These are phyloP conservation scores for Latrodectus geometricus DNA, from an alignment of 1,140 invertebrate species.

Conservation along the genomic window DNA sequence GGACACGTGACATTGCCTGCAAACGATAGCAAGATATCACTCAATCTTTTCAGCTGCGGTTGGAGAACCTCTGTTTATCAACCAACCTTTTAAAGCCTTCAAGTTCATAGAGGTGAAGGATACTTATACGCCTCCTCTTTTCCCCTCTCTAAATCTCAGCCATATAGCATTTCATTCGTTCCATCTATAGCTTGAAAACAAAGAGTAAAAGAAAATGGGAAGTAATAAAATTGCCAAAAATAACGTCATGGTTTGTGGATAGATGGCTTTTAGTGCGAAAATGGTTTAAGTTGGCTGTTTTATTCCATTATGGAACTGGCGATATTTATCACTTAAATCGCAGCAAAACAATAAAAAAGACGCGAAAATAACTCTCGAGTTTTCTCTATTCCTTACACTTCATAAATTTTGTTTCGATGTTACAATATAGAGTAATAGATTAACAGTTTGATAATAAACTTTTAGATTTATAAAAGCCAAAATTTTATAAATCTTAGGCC, in stretches of 20 bases:
- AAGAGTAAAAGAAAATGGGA: slow-evolving; percentile 4
- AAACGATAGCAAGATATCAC: slow-evolving; percentile 4
- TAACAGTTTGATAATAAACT: not conserved
- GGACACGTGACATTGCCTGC: not conserved
- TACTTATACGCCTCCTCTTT: not conserved
- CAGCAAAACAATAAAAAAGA: not conserved
- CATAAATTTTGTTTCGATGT: no score
- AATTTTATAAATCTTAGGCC: not conserved
- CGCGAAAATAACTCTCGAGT: no score
- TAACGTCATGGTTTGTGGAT: not conserved
- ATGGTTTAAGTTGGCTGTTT: slow-evolving; percentile 7
- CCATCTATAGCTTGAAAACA: not conserved
- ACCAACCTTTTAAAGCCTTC: not conserved
- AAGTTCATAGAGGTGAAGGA: not conserved
- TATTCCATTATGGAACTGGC: not conserved
- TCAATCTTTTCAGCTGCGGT: not conserved
- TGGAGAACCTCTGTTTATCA: not conserved
- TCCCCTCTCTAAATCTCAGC: not conserved
- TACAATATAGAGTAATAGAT: no score
- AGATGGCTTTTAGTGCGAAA: not conserved
- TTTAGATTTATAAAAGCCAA: not conserved
- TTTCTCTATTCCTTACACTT: no score
- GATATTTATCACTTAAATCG: not conserved
- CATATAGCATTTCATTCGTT: slow-evolving; percentile 5
- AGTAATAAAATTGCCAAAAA: slow-evolving; percentile 12